Conservation (phyloP, 2,888 invertebrate species). For the Luffia ferchaultella region DNA sequence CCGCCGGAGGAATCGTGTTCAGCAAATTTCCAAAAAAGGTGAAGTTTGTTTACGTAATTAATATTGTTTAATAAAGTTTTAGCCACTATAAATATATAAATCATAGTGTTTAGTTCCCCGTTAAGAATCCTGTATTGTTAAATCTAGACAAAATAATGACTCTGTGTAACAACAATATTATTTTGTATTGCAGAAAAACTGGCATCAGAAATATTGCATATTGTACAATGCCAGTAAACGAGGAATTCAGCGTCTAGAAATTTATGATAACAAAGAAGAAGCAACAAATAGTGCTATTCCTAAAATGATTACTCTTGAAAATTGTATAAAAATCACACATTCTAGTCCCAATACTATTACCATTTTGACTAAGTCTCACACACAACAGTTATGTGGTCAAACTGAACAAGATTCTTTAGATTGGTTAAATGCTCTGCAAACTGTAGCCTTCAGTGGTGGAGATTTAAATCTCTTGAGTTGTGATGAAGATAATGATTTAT, state of each 20-base stretch:
- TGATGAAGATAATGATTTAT: constrained; percentile 89
- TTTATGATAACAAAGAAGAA: constrained; percentile 84
- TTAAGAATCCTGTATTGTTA: too few relatives aligned
- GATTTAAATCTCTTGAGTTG: constrained; percentile 67
- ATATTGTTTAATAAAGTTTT: background rate
- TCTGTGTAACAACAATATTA: too few relatives aligned
- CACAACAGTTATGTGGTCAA: constrained; percentile 65
- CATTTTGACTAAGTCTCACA: constrained; percentile 80
- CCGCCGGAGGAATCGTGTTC: constrained; percentile 68
- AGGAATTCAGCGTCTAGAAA: constrained; percentile 86
- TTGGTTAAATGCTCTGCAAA: constrained; percentile 83
- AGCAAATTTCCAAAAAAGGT: constrained; percentile 82
- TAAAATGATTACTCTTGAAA: constrained; percentile 84
- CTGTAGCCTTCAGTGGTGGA: constrained; percentile 80
- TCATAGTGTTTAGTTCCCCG: too few relatives aligned
- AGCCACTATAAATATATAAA: too few relatives aligned
- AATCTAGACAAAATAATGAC: too few relatives aligned
- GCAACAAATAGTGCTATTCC: constrained; percentile 68
- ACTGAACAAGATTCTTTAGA: constrained; percentile 75
- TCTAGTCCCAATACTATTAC: constrained; percentile 69
- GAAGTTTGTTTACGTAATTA: background rate
- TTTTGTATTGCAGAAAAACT: constrained; percentile 75
- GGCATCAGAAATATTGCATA: constrained; percentile 81
- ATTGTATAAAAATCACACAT: constrained; percentile 85
- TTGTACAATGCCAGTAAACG: constrained; percentile 84